A percentile compares a stretch with the other conserved stretches of the same genome.
These are phyloP conservation scores for Caranx ignobilis DNA, from an alignment of 2,113 vertebrate genomes.

Conservation along the genomic window DNA sequence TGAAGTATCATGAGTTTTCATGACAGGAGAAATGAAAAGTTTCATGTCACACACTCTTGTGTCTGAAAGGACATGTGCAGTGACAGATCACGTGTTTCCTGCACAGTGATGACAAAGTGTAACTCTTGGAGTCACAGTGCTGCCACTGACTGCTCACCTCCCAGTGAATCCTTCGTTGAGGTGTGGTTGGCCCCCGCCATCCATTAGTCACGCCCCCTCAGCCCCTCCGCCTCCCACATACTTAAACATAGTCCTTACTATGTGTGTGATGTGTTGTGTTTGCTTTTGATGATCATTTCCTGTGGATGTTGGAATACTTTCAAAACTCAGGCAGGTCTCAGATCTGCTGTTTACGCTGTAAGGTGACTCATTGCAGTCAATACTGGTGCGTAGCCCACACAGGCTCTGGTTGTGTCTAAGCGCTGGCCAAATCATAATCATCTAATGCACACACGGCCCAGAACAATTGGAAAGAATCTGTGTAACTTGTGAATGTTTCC, in stretches of 20 bases:
- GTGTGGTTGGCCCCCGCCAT: slow-evolving; percentile 7
- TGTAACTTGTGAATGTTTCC: slow-evolving; percentile 20
- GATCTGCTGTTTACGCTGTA: slow-evolving; percentile 68
- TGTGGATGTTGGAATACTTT: slow-evolving; percentile 65
- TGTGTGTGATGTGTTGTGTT: slow-evolving; percentile 35
- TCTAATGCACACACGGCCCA: slow-evolving; percentile 25
- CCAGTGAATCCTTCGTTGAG: slow-evolving; percentile 32
- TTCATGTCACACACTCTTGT: background rate
- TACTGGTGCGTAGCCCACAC: slow-evolving; percentile 58
- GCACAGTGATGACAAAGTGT: background rate
- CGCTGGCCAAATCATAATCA: slow-evolving; percentile 59
- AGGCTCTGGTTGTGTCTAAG: slow-evolving; percentile 45
- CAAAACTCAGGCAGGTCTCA: slow-evolving; percentile 55
- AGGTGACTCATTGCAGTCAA: slow-evolving; percentile 77
- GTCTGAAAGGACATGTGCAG: background rate
- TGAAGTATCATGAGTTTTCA: background rate
- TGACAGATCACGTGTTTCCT: background rate
- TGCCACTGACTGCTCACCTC: slow-evolving; percentile 17
- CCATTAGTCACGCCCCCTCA: slow-evolving; percentile 43
- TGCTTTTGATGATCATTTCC: slow-evolving; percentile 64
- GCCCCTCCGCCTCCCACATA: slow-evolving; percentile 38
- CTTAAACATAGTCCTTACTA: slow-evolving; percentile 35
- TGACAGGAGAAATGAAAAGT: background rate
- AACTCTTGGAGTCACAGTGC: background rate
- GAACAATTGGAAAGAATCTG: slow-evolving; percentile 28